Evolutionary conservation across 2,113 vertebrate species (phyloP), one percentile per base, ranked within the genome.

Genomic region (Forbesichthys papilliferus): DNA sequence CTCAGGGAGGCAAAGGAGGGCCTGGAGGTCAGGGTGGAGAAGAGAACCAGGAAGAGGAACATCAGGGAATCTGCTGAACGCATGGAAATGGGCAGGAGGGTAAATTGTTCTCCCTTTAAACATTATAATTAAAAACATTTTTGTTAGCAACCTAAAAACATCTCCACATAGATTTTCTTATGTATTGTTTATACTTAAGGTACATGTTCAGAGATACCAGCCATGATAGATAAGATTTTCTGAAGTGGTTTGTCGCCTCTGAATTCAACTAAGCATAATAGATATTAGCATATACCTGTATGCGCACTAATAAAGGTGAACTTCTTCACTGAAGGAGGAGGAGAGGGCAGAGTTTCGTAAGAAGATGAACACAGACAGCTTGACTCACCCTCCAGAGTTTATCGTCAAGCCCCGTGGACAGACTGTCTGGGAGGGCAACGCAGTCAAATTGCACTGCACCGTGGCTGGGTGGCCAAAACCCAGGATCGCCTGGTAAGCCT

Each of bases 391-490:
- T 77, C 95, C 98, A 0, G 96, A 98, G 80, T 97, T 98, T 66
- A 68, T 96, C 12, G 93, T 98, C 5, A 95, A 95, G 70, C 96
- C 93, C 78, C 95, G 94, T 51, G 97, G 96, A 18, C 96, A 98
- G 82, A 99, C 96, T 0, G 82, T 96, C 59, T 98, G 96, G 97
- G 98, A 99, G 85, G 95, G 96, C 48, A 94, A 95, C 77, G 95
- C 84, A n/a, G 91, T 95, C 34, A 95, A 86, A 59, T 88, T 99
- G 74, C 94, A 95, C 83, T 99, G 98, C 84, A 97, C 96, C 0
- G 90, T 97, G 36, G 94, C 95, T 9, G 98, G 97, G 69, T 99
- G 97, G 98, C 98, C 98, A 33, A 96, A 93, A 80, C 96, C 98
- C 64, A 94, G 90, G 20, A 70, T 98, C 46, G 94, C 90, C 61